Conservation (phyloP, 2,797 vertebrate species). For the Neopelma chrysocephalum region DNA sequence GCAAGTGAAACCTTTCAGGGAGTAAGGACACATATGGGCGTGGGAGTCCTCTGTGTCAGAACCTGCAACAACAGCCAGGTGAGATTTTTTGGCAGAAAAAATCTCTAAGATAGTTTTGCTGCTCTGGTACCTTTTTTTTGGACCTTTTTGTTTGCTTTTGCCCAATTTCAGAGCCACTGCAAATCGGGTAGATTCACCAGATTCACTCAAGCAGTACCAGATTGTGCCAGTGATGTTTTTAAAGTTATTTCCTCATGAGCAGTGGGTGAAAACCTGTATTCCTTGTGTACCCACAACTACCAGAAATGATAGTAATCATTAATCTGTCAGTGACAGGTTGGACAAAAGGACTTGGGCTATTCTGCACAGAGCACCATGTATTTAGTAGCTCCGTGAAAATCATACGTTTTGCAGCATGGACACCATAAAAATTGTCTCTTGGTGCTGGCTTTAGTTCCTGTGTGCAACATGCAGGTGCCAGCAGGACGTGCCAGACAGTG, state of each 20-base stretch:
- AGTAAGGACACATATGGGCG: fast-evolving
- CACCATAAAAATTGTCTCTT: background rate
- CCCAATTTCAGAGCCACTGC: background rate
- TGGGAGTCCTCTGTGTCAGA: background rate
- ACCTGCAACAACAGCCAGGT: background rate
- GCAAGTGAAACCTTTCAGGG: background rate
- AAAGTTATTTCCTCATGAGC: background rate
- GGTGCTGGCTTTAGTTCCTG: background rate
- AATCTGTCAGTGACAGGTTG: background rate
- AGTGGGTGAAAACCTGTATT: background rate
- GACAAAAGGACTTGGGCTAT: background rate
- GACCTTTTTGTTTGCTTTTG: background rate
- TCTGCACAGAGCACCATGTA: background rate
- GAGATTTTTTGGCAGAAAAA: background rate
- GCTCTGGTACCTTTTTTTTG: background rate
- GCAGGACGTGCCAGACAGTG: background rate
- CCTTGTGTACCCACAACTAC: background rate
- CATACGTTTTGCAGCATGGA: background rate
- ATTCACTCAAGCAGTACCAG: background rate
- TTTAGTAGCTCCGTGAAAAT: background rate
- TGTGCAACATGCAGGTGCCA: background rate
- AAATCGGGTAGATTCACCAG: background rate
- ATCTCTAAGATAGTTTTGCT: background rate
- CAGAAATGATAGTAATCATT: fast-evolving
- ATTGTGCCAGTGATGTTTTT: background rate